A percentile compares a stretch with the other conserved stretches of the same genome.
These are phyloP conservation scores for Rhadinocentrus ornatus DNA, from an alignment of 2,797 vertebrate genomes.

Conservation along the genomic window DNA sequence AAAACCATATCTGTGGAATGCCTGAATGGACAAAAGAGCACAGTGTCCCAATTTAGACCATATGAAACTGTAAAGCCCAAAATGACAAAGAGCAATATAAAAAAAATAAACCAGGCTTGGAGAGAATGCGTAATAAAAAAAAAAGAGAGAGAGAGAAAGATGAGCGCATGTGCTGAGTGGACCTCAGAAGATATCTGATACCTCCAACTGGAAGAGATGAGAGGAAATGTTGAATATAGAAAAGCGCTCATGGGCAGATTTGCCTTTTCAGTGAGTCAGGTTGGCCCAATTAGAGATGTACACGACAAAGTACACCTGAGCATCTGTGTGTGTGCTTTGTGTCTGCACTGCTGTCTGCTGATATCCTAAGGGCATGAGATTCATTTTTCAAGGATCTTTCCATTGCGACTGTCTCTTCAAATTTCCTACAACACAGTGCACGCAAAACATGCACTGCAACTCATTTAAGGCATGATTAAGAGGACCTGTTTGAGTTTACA, in stretches of 20 bases:
- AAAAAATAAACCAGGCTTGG: constrained; percentile 39
- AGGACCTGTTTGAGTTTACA: not conserved
- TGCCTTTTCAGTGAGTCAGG: constrained; percentile 50
- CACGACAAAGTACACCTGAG: constrained; percentile 58
- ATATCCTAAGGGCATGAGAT: constrained; percentile 43
- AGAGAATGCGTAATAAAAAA: constrained; percentile 14
- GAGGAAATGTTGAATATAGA: constrained; percentile 59
- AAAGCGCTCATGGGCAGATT: constrained; percentile 65
- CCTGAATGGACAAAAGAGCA: constrained; percentile 53
- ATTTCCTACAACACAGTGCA: constrained; percentile 3
- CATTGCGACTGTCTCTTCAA: constrained; percentile 30
- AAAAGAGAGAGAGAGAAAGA: not conserved
- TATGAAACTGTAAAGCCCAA: constrained; percentile 41
- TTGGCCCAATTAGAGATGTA: constrained; percentile 63
- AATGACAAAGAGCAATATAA: constrained; percentile 28
- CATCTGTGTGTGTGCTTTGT: constrained; percentile 28
- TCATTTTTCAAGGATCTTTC: constrained; percentile 58
- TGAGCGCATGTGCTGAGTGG: constrained; percentile 26
- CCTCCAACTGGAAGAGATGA: constrained; percentile 50
- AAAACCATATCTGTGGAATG: constrained; percentile 63
- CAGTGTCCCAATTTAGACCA: constrained; percentile 45
- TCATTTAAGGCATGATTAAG: not conserved
- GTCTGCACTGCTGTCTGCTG: constrained; percentile 19
- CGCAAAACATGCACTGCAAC: not conserved
- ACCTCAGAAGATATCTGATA: constrained; percentile 58